phyloP scores from a whole-genome alignment of 2,797 vertebrate species.

The Leuciscus waleckii region DNA sequence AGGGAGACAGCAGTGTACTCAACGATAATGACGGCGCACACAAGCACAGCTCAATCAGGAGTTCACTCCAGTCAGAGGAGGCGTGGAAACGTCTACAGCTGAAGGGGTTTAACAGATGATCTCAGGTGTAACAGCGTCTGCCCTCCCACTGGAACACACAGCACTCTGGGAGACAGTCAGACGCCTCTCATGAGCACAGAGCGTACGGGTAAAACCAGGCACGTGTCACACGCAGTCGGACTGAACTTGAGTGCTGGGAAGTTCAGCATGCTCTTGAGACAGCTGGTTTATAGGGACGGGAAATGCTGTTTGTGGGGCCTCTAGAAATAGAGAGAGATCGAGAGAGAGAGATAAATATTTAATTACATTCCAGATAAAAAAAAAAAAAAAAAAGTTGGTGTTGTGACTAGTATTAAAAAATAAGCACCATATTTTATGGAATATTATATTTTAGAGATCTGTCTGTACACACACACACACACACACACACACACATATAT shows the following conservation, averaged over 20 bases:
- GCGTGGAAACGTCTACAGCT: conserved; percentile 52
- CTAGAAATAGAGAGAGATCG: conserved; percentile 3
- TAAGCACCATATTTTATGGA: neutral
- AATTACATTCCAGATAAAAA: neutral
- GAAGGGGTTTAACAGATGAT: conserved; percentile 44
- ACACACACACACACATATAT: rapidly evolving
- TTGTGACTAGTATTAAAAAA: neutral
- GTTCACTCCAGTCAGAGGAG: conserved; percentile 14
- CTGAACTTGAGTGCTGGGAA: conserved; percentile 15
- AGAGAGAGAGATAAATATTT: neutral
- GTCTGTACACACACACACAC: no score
- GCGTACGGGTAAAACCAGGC: conserved; percentile 30
- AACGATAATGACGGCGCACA: conserved; percentile 59
- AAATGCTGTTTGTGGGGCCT: conserved; percentile 1
- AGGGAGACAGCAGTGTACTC: conserved; percentile 46
- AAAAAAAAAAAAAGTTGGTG: no score
- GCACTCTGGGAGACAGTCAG: conserved; percentile 52
- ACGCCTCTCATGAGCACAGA: conserved; percentile 48
- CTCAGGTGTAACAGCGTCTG: conserved; percentile 47
- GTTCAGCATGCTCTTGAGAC: neutral
- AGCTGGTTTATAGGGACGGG: neutral
- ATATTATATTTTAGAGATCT: no score
- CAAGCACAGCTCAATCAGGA: conserved; percentile 58
- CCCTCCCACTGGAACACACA: conserved; percentile 21
- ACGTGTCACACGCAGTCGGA: conserved; percentile 29